A percentile compares a stretch with the other conserved stretches of the same genome.
Evolutionary conservation across 2,113 vertebrate genomes (phyloP).

Genomic region (Nanorana parkeri): DNA sequence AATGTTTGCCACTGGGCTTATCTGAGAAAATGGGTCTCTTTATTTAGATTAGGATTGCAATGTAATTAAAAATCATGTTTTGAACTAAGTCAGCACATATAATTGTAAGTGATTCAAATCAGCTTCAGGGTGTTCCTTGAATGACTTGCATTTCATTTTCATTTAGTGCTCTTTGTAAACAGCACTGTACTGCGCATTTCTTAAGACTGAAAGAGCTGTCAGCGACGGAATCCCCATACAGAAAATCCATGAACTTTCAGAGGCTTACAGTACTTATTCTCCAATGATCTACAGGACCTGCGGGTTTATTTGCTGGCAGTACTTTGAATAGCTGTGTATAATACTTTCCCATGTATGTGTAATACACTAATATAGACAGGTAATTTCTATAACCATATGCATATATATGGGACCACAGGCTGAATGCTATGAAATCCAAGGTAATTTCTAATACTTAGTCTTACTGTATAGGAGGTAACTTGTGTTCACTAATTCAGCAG

Average conservation of each 20-base stretch:
- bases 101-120: conserved; percentile 55
- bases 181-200: conserved; percentile 54
- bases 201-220: conserved; percentile 14
- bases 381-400: too few relatives aligned
- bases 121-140: conserved; percentile 56
- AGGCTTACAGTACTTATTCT: neutral
- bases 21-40: conserved; percentile 55
- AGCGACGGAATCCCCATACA: conserved; percentile 5
- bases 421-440: too few relatives aligned
- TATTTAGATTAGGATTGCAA: conserved; percentile 58
- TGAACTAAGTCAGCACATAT: conserved; percentile 58
- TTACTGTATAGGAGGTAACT: too few relatives aligned
- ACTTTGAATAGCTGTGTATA: too few relatives aligned
- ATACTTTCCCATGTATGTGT: too few relatives aligned
- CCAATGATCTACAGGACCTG: neutral
- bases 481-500: too few relatives aligned
- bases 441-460: too few relatives aligned
- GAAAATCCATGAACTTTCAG: conserved; percentile 17
- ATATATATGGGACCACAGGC: too few relatives aligned
- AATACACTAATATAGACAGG: too few relatives aligned
- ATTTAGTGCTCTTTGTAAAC: conserved; percentile 57
- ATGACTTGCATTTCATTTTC: conserved; percentile 59
- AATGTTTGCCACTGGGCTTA: conserved; percentile 59
- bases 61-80: conserved; percentile 63
- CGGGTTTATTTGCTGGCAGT: neutral